Base-by-base conservation (phyloP, 1,140 invertebrate genomes). In the Phthorimaea operculella region DNA sequence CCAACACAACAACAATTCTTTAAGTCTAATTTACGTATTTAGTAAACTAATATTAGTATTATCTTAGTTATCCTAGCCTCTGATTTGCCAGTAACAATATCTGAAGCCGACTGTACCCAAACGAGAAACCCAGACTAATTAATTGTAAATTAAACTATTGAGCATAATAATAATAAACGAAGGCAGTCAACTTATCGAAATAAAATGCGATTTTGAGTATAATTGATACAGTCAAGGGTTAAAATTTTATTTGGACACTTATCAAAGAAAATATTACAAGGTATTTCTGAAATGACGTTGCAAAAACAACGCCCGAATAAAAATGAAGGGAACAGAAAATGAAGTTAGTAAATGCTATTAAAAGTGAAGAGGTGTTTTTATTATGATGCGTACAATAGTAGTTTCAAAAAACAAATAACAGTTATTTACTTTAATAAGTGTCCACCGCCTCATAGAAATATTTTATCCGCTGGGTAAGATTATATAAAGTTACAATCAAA, bases 171-270 rank as follows among this genome's bases (percentile, higher is more conserved):
- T 75, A 70, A 75, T 75, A 76, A 75, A 80, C 65, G 60, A 74
- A 79, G 81, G 79, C 78, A 84, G 81, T 84, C 75, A 75, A 76
- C 68, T 74, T 79, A 76, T 70, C 63, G 69, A 77, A 75, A 69
- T 72, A 74, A 81, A 82, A 82, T 79, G 76, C 77, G 73, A 69
- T 60, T 61, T 78, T 78, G 79, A 82, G 80, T 82, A 80, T 81
- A 80, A 64, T 75, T 65, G 70, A 70, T 65, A 79, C 59, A 64
- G 69, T 74, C 70, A 70, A 66, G 64, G 55, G 50, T 63, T 74
- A 67, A 70, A 70, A 73, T 5, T 12, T 63, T 62, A 58, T 12
- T 28, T 10, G 36, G 36, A 39, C 36, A n/a, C 36, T 39, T 39
- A 39, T n/a, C 4, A 39, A 39, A 39, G 6, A 7, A 34, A 34